Evolutionary conservation across 2,113 vertebrate genomes (phyloP).

Genomic region (Falcunculus frontatus): DNA sequence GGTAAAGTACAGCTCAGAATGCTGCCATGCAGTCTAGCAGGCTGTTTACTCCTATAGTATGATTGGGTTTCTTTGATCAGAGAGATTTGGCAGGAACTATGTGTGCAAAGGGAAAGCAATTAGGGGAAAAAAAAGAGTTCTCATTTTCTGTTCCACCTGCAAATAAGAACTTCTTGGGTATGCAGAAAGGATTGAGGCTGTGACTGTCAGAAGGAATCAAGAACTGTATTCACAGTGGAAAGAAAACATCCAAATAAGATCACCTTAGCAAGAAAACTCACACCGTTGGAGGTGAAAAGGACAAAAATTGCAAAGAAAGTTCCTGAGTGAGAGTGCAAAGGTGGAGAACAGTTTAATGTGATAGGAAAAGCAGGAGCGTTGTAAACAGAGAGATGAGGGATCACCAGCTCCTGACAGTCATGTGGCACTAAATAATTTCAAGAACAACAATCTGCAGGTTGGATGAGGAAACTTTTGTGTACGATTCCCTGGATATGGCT

Average conservation of each 20-base stretch:
- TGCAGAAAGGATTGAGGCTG: neutral
- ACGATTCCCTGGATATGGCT: neutral
- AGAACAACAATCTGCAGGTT: neutral
- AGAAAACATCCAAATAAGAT: neutral
- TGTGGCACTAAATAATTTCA: neutral
- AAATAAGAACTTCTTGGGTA: neutral
- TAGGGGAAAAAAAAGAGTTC: neutral
- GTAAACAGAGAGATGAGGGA: neutral
- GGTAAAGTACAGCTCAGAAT: slow-evolving; percentile 66
- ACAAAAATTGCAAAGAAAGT: neutral
- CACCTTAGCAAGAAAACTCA: neutral
- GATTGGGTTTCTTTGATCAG: neutral
- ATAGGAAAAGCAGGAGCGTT: neutral
- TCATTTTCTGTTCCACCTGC: neutral
- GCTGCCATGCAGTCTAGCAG: neutral
- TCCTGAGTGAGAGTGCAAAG: neutral
- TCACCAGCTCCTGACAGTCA: neutral
- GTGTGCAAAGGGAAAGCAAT: neutral
- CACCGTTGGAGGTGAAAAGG: neutral
- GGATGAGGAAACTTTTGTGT: neutral
- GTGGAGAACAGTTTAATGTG: neutral
- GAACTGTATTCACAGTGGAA: neutral
- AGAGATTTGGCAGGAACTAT: neutral
- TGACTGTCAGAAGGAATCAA: neutral
- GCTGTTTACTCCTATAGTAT: neutral